phyloP scores from a whole-genome alignment of 2,113 vertebrate genomes.

The Actenoides lindsayi region DNA sequence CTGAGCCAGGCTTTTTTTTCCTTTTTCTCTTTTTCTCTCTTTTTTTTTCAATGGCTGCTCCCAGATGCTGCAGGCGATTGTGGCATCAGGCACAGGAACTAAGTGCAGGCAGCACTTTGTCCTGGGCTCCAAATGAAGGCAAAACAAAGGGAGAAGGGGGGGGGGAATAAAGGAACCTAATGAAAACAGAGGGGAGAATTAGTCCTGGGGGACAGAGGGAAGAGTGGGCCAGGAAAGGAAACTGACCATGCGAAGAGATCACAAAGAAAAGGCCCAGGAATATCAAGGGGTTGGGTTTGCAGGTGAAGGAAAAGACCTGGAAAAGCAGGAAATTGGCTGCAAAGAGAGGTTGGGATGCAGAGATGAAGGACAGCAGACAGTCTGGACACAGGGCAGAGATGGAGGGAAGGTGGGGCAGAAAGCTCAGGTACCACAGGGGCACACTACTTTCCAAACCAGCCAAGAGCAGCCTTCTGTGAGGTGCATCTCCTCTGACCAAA shows the following conservation, averaged over 20 bases:
- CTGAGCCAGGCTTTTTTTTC: neutral
- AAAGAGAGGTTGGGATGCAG: neutral
- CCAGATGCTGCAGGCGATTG: neutral
- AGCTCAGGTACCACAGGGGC: neutral
- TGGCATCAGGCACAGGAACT: neutral
- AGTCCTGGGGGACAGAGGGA: neutral
- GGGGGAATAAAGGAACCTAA: too few relatives aligned
- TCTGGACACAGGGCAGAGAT: neutral
- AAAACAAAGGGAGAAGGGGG: neutral
- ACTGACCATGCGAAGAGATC: fast-evolving
- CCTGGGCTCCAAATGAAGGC: neutral
- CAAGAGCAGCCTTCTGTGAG: neutral
- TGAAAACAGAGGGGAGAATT: neutral
- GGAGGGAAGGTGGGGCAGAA: neutral
- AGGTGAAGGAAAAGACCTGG: neutral
- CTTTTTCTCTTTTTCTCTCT: neutral
- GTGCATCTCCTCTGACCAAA: neutral
- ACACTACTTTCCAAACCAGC: neutral
- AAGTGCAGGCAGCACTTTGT: neutral
- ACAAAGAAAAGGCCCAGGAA: neutral
- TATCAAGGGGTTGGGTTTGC: neutral
- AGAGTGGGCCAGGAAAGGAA: neutral
- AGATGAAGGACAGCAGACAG: neutral
- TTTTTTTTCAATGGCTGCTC: neutral
- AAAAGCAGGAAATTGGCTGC: neutral